A percentile compares a stretch with the other conserved stretches of the same genome.
Conservation (phyloP, 35 echinoderm and acorn worm genomes). For the Heliocidaris tuberculata region DNA sequence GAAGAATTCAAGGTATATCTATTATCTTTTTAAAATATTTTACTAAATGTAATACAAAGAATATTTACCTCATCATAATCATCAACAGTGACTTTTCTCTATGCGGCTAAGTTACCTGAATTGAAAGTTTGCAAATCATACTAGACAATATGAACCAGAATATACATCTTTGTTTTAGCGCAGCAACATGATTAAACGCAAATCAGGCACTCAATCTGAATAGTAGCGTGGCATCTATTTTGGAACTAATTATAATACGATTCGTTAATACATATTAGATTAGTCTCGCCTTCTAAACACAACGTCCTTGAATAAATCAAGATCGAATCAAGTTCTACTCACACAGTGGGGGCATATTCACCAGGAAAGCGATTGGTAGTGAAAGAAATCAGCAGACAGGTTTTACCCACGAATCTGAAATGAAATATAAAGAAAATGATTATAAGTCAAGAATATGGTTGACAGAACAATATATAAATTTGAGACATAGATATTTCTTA, state of each 20-base stretch:
- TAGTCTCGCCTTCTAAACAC: neutral
- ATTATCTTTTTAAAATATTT: too few species aligned
- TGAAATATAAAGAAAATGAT: neutral
- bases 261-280: neutral
- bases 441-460: too few species aligned
- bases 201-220: neutral
- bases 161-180: too few species aligned
- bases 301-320: neutral
- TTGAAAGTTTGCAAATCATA: neutral
- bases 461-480: too few species aligned
- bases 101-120: neutral
- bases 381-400: conserved; percentile 8
- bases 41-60: too few species aligned
- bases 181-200: neutral
- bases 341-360: neutral
- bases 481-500: too few species aligned
- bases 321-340: neutral
- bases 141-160: neutral
- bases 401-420: conserved; percentile 1
- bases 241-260: neutral
- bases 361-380: neutral
- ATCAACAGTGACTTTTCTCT: too few species aligned
- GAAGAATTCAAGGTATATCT: too few species aligned
- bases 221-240: neutral
- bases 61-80: too few species aligned